Percentiles rank a stretch among this genome's conserved stretches.
These are phyloP conservation scores for Myotis lucifugus DNA, from an alignment of 2,113 vertebrate species.

Conservation along the genomic window DNA sequence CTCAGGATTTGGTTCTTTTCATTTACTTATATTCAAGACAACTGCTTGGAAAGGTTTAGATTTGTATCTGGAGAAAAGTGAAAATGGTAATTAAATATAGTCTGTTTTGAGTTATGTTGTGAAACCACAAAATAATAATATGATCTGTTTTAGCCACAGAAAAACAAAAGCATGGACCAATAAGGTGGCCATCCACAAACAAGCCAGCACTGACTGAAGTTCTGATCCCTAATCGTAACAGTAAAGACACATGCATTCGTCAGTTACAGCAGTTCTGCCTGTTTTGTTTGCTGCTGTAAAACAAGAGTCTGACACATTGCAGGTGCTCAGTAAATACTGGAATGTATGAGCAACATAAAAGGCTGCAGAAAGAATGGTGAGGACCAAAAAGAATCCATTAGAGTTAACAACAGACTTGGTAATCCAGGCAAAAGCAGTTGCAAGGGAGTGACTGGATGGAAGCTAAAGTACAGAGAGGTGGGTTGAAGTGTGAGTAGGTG, in stretches of 20 bases:
- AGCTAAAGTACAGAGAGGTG: neutral
- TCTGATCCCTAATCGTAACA: neutral
- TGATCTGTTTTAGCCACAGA: neutral
- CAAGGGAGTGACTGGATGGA: neutral
- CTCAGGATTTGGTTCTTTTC: neutral
- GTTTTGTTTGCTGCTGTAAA: neutral
- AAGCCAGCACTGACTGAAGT: neutral
- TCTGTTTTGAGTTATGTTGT: neutral
- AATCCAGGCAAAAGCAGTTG: neutral
- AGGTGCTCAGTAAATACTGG: neutral
- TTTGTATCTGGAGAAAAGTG: neutral
- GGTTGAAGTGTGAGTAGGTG: too few relatives aligned
- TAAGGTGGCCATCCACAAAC: neutral
- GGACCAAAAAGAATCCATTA: neutral
- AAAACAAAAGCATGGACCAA: neutral
- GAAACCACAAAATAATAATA: neutral
- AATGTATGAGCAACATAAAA: neutral
- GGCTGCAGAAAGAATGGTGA: neutral
- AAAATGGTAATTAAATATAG: conserved; percentile 11
- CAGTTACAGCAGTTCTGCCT: neutral
- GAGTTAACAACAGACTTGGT: neutral
- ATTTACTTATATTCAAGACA: neutral
- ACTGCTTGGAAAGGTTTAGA: neutral
- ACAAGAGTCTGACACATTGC: neutral
- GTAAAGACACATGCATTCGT: neutral